These are phyloP conservation scores for Paracyclopina nana DNA, from an alignment of 1,140 invertebrate genomes.

Conservation along the genomic window DNA sequence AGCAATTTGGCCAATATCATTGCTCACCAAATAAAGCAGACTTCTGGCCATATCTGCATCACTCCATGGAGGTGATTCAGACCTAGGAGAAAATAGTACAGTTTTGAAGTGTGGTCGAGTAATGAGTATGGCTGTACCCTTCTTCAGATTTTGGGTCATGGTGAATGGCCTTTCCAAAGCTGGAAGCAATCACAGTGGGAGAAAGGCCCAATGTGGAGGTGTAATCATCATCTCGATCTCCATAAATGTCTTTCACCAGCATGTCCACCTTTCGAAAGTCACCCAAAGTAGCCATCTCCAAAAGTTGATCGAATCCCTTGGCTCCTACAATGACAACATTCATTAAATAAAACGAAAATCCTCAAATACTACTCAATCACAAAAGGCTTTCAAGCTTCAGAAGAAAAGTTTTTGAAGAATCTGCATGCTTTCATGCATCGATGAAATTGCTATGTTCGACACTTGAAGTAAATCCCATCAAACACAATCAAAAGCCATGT, in stretches of 20 bases:
- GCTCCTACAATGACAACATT: slow-evolving; percentile 12
- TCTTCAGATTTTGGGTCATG: slow-evolving; percentile 13
- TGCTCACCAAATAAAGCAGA: slow-evolving; percentile 48
- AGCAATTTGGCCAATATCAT: slow-evolving; percentile 55
- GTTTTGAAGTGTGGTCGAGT: no score
- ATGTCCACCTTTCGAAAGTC: slow-evolving; percentile 52
- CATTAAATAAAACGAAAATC: slow-evolving; percentile 1
- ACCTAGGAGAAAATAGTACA: no score
- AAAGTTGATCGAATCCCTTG: slow-evolving; percentile 47
- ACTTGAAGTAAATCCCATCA: no score
- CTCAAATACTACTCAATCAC: no score
- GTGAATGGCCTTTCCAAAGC: slow-evolving; percentile 46
- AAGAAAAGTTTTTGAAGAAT: no score
- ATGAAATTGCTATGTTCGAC: no score
- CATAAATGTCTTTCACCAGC: slow-evolving; percentile 54
- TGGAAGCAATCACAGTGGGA: slow-evolving; percentile 50
- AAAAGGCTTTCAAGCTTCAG: no score
- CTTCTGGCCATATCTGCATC: slow-evolving; percentile 47
- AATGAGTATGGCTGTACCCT: no score
- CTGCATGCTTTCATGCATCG: no score
- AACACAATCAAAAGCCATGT: no score
- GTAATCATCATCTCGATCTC: slow-evolving; percentile 35
- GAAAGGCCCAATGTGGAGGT: slow-evolving; percentile 36
- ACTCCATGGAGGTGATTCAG: no score
- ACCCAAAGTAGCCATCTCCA: slow-evolving; percentile 44